A percentile compares a stretch with the other conserved stretches of the same genome.
Evolutionary conservation across 2,888 invertebrate genomes (phyloP).

Genomic region (Aleiodes testaceus): DNA sequence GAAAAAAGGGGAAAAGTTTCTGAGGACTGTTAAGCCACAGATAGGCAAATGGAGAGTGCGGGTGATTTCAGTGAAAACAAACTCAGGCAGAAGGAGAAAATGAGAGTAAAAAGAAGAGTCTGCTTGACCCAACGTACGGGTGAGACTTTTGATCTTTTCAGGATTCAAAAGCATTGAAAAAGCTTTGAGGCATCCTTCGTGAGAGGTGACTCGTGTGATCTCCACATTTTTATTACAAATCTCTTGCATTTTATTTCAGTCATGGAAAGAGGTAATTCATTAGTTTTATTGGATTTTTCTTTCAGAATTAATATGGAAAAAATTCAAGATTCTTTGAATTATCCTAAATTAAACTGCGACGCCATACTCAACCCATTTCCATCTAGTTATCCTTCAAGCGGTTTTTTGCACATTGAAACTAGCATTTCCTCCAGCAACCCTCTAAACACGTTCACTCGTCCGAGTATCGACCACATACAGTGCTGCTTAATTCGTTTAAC

Average conservation of each 20-base stretch:
- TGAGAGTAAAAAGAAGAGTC: constrained; percentile 21
- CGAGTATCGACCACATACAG: too few species aligned
- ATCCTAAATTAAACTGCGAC: too few species aligned
- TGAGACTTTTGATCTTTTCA: constrained; percentile 59
- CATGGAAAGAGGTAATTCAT: constrained; percentile 42
- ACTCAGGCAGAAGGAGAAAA: constrained; percentile 19
- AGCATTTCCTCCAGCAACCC: not conserved
- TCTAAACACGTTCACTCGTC: too few species aligned
- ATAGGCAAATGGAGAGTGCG: constrained; percentile 31
- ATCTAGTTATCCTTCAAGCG: too few species aligned
- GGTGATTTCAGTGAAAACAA: constrained; percentile 8
- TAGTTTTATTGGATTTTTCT: constrained; percentile 23
- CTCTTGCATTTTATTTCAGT: constrained; percentile 27
- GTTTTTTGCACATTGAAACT: not conserved
- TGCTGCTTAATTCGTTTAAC: too few species aligned
- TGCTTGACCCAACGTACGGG: constrained; percentile 53
- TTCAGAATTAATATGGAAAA: not conserved
- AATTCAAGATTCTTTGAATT: too few species aligned
- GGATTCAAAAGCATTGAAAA: constrained; percentile 54
- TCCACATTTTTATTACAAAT: constrained; percentile 30
- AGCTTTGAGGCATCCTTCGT: constrained; percentile 50
- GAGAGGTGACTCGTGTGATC: not conserved
- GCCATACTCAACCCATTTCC: too few species aligned
- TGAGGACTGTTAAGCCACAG: constrained; percentile 32
- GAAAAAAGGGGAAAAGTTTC: constrained; percentile 14